phyloP scores from a whole-genome alignment of 2,797 vertebrate species.

The Smutsia temminckii region DNA sequence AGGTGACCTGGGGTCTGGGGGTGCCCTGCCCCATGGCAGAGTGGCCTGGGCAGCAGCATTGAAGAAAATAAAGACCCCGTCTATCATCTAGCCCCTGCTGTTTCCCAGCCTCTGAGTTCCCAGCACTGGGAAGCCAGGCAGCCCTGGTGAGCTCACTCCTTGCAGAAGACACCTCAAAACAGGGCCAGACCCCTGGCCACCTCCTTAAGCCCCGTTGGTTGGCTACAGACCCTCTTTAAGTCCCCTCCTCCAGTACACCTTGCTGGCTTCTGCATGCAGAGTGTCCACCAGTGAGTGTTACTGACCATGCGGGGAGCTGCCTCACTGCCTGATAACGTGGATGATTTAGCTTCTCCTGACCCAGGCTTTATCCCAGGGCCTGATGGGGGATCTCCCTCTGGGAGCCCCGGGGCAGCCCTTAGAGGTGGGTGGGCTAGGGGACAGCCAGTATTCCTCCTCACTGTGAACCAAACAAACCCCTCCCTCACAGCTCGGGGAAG shows the following conservation, averaged over 20 bases:
- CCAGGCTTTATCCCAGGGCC: not conserved
- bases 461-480: not conserved
- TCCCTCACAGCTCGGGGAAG: conserved; percentile 92
- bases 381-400: not conserved
- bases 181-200: not conserved
- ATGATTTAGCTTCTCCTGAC: not conserved
- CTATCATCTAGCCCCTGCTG: not conserved
- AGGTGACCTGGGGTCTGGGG: not conserved
- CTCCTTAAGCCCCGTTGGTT: not conserved
- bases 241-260: not conserved
- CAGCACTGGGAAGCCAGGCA: not conserved
- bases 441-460: not conserved
- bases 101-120: not conserved
- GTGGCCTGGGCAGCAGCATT: not conserved
- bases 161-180: not conserved
- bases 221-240: not conserved
- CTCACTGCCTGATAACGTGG: not conserved
- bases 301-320: rapidly evolving
- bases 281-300: not conserved
- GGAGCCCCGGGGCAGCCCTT: not conserved
- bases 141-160: not conserved
- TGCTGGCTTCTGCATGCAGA: not conserved
- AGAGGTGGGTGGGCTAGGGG: not conserved
- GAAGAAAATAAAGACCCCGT: not conserved
- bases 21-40: not conserved